Conservation (phyloP, 2,797 vertebrate genomes). For the Pangasius krempfi region DNA sequence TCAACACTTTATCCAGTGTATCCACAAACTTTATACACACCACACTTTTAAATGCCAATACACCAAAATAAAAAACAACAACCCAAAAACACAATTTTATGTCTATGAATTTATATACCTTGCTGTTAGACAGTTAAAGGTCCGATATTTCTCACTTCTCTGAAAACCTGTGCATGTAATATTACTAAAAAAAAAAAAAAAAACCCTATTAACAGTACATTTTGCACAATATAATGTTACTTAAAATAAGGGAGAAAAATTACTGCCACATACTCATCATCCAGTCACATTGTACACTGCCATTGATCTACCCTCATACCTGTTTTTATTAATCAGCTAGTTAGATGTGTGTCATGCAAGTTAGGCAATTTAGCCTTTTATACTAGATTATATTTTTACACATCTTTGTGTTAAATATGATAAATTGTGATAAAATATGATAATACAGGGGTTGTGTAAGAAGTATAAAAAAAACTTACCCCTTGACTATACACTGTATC, state of each 20-base stretch:
- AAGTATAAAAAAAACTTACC: no score
- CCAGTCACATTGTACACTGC: no score
- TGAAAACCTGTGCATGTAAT: not conserved
- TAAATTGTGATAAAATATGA: not conserved
- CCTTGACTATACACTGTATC: not conserved
- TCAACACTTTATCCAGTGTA: slow-evolving; percentile 53
- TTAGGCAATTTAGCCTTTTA: not conserved
- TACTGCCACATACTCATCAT: not conserved
- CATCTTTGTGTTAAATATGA: not conserved
- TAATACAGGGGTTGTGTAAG: no score
- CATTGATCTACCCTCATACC: not conserved
- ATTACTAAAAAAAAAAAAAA: not conserved
- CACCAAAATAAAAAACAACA: not conserved
- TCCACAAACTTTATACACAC: slow-evolving; percentile 47
- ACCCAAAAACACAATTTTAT: slow-evolving; percentile 7
- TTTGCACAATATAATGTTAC: not conserved
- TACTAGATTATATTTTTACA: not conserved
- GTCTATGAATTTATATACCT: not conserved
- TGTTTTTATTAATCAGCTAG: not conserved
- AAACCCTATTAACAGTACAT: not conserved
- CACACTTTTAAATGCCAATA: slow-evolving; percentile 55
- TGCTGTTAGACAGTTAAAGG: not conserved
- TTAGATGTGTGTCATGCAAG: not conserved
- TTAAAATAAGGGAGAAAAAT: not conserved
- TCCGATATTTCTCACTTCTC: not conserved